Base-by-base conservation (phyloP, 2,888 invertebrate species). In the Pinctada fucata region DNA sequence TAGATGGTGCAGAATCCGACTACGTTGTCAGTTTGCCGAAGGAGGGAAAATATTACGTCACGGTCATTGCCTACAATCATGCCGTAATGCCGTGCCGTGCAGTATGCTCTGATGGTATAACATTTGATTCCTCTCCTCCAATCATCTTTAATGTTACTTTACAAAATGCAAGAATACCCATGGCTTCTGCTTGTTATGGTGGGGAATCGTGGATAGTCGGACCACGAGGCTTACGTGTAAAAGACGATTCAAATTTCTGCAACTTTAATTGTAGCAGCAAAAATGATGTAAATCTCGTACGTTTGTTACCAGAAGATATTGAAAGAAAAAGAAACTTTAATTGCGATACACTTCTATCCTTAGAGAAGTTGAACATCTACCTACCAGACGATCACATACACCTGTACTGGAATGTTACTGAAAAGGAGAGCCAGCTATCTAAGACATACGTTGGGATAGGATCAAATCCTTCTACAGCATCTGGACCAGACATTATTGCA, bases 51-150 rank as follows among this genome's bases (percentile, higher is more conserved):
- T 85, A 81, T 58, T 82, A 78, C 70, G 72, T 79, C 8, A 83
- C 87, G 2, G 84, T 89, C 47, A 78, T 88, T n/a, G 88, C 89
- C 8, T 86, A 82, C 69, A 89, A 89, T 76, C 80, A 84, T 71
- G 89, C 88, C 4, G 72, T 87, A 80, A 82, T 74, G 10, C 84
- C 87, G 3, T 88, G 88, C 2, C 50, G 66, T 5, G 75, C 82
- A 8, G 86, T 79, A 10, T 89, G 88, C 81, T 87, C 88, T 45
- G 86, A 88, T 72, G 89, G 89, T 3, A 80, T 89, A 16, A 78
- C 72, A 3, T 80, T 80, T 16, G 86, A 84, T 79, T 72, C 52
- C 6, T 80, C 83, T n/a, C 72, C 79, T 13, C 84, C 83, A 13
- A 3, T n/a, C 13, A 47, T 87, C 3, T 50, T 8, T 3, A 84